Conservation (phyloP, 2,113 vertebrate genomes). For the Riparia riparia region DNA sequence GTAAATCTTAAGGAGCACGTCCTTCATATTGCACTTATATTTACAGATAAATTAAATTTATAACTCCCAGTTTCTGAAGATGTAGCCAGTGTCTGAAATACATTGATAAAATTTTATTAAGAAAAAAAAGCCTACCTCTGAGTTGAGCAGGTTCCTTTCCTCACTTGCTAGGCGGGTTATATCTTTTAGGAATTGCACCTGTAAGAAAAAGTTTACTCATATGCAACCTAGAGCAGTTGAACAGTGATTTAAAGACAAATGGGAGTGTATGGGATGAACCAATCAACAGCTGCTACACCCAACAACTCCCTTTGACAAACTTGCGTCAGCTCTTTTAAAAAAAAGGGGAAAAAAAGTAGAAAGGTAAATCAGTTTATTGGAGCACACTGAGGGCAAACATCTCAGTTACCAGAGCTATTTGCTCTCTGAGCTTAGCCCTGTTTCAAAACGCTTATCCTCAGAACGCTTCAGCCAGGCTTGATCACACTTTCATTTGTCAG, state of each 20-base stretch:
- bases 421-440: slow-evolving; percentile 68
- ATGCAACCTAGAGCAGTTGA: slow-evolving; percentile 55
- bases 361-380: slow-evolving; percentile 70
- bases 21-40: not conserved
- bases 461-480: not conserved
- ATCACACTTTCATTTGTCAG: not conserved
- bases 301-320: slow-evolving; percentile 75
- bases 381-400: slow-evolving; percentile 72
- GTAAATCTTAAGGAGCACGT: not conserved
- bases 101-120: not conserved
- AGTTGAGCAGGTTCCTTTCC: slow-evolving; percentile 22
- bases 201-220: slow-evolving; percentile 64
- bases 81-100: not conserved
- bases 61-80: not conserved
- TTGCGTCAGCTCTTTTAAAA: slow-evolving; percentile 79
- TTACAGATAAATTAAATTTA: slow-evolving; percentile 15
- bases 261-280: slow-evolving; percentile 79
- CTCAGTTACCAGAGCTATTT: slow-evolving; percentile 76
- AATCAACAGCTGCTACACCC: slow-evolving; percentile 74
- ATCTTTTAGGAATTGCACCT: slow-evolving; percentile 58
- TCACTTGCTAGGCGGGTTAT: not conserved
- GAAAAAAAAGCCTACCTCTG: slow-evolving; percentile 67
- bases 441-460: slow-evolving; percentile 63
- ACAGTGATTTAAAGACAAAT: slow-evolving; percentile 81
- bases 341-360: slow-evolving; percentile 51